Percentiles rank a stretch among this genome's conserved stretches.
These are phyloP conservation scores for Synanceia verrucosa DNA, from an alignment of 2,797 vertebrate species.

Conservation along the genomic window DNA sequence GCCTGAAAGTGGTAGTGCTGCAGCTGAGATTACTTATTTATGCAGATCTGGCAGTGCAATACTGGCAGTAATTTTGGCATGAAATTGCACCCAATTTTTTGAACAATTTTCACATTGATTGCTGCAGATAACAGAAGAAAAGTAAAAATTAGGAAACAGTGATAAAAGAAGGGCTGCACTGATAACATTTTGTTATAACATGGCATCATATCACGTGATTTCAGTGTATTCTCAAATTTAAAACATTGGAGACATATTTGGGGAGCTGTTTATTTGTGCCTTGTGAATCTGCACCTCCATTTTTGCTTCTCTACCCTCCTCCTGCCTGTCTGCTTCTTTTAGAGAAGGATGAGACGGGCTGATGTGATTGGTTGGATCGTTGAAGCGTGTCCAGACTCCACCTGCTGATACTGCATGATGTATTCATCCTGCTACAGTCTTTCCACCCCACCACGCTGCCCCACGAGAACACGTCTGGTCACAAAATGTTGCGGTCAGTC, in stretches of 20 bases:
- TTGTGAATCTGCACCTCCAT: conserved; percentile 17
- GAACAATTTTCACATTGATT: conserved; percentile 32
- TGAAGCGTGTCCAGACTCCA: conserved; percentile 31
- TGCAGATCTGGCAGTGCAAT: conserved; percentile 43
- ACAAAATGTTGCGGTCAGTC: background rate
- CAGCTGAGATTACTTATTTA: conserved; percentile 38
- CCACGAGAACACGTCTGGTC: conserved; percentile 10
- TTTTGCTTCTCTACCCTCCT: conserved; percentile 1
- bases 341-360: conserved; percentile 7
- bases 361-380: conserved; percentile 27
- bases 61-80: conserved; percentile 41
- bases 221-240: background rate
- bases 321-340: conserved; percentile 17
- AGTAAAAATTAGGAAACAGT: conserved; percentile 4
- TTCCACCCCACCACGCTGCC: conserved; percentile 2
- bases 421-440: conserved; percentile 9
- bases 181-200: background rate
- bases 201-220: background rate
- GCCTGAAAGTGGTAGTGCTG: conserved; percentile 14
- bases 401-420: conserved; percentile 27
- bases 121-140: conserved; percentile 5
- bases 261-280: conserved; percentile 33
- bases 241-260: background rate
- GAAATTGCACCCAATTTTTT: conserved; percentile 49
- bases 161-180: background rate